Base-by-base conservation (phyloP, 2,113 vertebrate species). In the Pterocles gutturalis region DNA sequence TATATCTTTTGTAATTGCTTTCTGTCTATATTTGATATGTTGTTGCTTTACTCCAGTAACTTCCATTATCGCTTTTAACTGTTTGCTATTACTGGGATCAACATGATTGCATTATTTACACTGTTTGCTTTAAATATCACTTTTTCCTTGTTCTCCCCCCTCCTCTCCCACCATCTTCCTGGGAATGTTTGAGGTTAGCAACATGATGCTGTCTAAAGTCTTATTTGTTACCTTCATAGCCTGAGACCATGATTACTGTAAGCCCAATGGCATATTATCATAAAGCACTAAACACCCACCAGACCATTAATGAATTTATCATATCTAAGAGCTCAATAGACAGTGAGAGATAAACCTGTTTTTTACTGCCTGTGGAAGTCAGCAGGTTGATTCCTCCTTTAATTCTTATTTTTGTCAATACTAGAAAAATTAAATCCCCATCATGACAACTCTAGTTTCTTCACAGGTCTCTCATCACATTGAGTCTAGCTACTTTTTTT, bases 1-100 rank as follows among this genome's bases (percentile, higher is more conserved):
- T 94, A 83, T 69, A 94, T 84, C 87, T 96, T 94, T 90, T 87
- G 64, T 94, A 90, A 96, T 96, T 96, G 76, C 90, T 89, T 95
- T 92, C 89, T 94, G 80, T 84, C 89, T 89, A 5, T 84, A 28
- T 83, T 78, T 87, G 80, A 76, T 93, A 53, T 54, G 49, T 94
- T 81, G 38, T 65, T 95, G 80, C 88, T 94, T 95, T 95, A 94
- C 76, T 93, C 77, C 76, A 87, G 86, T 93, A 89, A 86, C 83
- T 95, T 92, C 57, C 33, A 81, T 95, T 88, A 89, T 88, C 82
- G 77, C 38, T 92, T 90, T 78, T 57, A 94, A 84, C 76, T 71
- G 49, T 65, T 92, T 53, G 69, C 57, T 91, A 13, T 91, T 87
- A 61, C 83, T 87, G 41, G 61, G 62, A 82, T 87, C 57, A 81